These are phyloP conservation scores for Anomalospiza imberbis DNA, from an alignment of 2,797 vertebrate species.

Conservation along the genomic window DNA sequence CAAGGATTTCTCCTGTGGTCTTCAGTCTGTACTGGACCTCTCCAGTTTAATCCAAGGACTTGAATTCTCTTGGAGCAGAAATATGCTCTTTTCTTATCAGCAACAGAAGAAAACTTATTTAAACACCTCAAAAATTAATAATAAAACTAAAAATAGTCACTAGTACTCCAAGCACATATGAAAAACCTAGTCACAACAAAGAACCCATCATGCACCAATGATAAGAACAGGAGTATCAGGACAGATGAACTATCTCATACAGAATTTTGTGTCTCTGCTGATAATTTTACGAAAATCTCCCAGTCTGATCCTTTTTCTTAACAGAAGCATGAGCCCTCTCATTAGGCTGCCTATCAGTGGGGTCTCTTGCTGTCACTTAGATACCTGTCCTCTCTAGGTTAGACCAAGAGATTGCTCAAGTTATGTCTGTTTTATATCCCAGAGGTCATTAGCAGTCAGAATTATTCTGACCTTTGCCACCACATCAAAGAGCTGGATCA, in stretches of 20 bases:
- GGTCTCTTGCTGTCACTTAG: background rate
- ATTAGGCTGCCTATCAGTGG: background rate
- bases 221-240: background rate
- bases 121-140: background rate
- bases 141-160: background rate
- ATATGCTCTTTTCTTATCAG: background rate
- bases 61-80: background rate
- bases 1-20: background rate
- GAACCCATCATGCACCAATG: rapidly evolving
- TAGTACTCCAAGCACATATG: background rate
- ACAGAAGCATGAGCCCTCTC: background rate
- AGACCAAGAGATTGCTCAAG: background rate
- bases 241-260: background rate
- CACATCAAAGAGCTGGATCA: background rate
- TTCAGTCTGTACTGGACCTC: background rate
- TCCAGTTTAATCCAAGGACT: background rate
- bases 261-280: background rate
- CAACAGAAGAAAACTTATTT: background rate
- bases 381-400: background rate
- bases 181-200: background rate
- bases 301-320: background rate
- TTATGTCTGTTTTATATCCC: background rate
- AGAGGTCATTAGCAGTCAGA: background rate
- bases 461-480: background rate
- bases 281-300: background rate